phyloP scores from a whole-genome alignment of 2,888 invertebrate genomes.

The Autographa pulchrina region DNA sequence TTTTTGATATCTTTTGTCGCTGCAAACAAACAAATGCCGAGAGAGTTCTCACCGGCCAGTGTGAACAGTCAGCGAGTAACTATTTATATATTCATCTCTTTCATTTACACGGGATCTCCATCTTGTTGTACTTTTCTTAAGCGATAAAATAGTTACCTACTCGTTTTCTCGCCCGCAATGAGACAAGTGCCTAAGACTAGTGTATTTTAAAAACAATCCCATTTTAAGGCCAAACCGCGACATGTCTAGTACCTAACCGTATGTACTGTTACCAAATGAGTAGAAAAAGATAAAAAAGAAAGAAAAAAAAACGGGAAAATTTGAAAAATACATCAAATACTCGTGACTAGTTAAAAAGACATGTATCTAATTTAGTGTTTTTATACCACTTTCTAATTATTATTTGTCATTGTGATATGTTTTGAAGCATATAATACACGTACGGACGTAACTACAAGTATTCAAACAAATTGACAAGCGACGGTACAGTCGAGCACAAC shows the following conservation, averaged over 20 bases:
- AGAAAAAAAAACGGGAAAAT: conserved; percentile 50
- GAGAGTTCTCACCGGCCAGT: no score
- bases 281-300: conserved; percentile 48
- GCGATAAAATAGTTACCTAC: no score
- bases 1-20: no score
- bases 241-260: conserved; percentile 49
- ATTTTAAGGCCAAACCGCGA: conserved; percentile 45
- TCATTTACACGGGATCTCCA: no score
- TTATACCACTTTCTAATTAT: conserved; percentile 70
- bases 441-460: conserved; percentile 57
- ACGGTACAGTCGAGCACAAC: conserved; percentile 77
- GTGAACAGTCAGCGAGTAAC: no score
- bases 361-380: conserved; percentile 57
- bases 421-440: conserved; percentile 70
- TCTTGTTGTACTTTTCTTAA: no score
- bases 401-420: conserved; percentile 88
- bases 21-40: no score
- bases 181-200: no score
- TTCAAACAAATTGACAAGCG: conserved; percentile 64
- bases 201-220: conserved; percentile 17
- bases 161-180: no score
- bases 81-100: no score
- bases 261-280: conserved; percentile 55
- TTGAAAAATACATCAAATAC: conserved; percentile 63
- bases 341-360: conserved; percentile 66